Evolutionary conservation across 2,888 invertebrate genomes (phyloP).

Genomic region (Pachydiplax longipennis): DNA sequence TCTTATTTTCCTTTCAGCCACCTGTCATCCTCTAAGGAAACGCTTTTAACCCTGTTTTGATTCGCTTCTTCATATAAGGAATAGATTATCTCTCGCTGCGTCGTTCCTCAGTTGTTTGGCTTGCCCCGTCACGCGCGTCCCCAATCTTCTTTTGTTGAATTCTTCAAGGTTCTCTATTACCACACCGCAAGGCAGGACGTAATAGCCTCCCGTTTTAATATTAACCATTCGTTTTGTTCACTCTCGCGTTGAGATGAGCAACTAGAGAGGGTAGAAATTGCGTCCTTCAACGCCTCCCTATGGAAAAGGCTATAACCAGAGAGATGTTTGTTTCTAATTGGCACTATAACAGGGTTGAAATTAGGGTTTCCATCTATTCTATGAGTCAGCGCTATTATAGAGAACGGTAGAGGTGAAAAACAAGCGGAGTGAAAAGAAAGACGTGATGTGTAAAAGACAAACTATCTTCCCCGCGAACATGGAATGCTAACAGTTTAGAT

Average conservation of each 20-base stretch:
- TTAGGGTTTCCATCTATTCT: neutral
- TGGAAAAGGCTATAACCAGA: neutral
- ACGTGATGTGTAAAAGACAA: neutral
- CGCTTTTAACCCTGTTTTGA: neutral
- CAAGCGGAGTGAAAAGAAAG: neutral
- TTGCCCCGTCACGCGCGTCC: neutral
- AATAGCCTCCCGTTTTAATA: neutral
- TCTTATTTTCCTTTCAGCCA: no score
- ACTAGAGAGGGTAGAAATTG: neutral
- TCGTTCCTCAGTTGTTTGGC: neutral
- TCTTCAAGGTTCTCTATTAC: neutral
- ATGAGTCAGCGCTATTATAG: neutral
- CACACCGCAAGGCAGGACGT: neutral
- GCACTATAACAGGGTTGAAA: neutral
- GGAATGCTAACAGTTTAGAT: neutral
- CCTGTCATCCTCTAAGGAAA: neutral
- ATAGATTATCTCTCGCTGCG: neutral
- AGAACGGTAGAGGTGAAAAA: neutral
- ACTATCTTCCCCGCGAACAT: neutral
- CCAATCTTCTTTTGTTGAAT: neutral
- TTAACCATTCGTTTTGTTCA: neutral
- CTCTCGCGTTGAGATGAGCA: neutral
- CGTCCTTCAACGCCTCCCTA: neutral
- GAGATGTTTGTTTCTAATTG: neutral
- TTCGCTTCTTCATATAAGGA: neutral